phyloP scores from a whole-genome alignment of 64 coral and sea anemone genomes.

The Anthopleura sola region DNA sequence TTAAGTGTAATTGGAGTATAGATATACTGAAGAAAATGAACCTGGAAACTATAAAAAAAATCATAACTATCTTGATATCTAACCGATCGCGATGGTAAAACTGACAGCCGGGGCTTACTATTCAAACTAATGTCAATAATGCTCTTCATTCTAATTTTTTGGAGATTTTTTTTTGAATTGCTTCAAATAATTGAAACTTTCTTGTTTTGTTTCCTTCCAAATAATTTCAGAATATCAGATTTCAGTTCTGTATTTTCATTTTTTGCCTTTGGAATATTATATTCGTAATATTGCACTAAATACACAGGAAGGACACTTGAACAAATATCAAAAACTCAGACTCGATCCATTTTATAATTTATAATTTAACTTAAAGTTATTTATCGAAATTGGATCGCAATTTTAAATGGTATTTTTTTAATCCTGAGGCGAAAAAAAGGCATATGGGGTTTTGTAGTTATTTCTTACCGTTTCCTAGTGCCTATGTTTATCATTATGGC shows the following conservation, averaged over 20 bases:
- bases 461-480: background rate
- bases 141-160: background rate
- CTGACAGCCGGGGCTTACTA: background rate
- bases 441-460: background rate
- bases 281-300: background rate
- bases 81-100: background rate
- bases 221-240: background rate
- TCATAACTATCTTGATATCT: background rate
- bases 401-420: background rate
- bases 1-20: background rate
- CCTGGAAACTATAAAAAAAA: background rate
- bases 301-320: constrained; percentile 4
- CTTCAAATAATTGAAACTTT: background rate
- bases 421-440: background rate
- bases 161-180: background rate
- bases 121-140: background rate
- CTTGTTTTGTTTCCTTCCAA: background rate
- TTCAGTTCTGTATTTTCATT: background rate
- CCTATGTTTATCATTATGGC: too few species aligned
- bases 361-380: background rate
- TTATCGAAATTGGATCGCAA: background rate
- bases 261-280: background rate
- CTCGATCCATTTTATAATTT: background rate
- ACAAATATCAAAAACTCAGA: background rate
- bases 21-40: background rate